Evolutionary conservation across 23 tunicate species (phyloP).

Genomic region (Halocynthia roretzi): DNA sequence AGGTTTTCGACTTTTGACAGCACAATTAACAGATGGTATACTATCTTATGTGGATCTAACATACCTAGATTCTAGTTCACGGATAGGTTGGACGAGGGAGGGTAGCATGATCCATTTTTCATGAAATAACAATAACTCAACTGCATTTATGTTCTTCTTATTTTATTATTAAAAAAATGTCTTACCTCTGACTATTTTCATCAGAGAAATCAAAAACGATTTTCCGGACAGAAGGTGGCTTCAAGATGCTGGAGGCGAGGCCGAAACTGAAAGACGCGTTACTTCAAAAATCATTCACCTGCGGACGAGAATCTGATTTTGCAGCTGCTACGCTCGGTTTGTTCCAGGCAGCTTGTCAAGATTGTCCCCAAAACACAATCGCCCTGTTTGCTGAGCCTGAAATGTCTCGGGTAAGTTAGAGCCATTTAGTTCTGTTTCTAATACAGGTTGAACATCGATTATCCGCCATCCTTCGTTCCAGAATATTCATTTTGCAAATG

Average conservation of each 20-base stretch:
- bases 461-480: too few species aligned
- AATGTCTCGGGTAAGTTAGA: slow-evolving; percentile 32
- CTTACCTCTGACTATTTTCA: slow-evolving; percentile 4
- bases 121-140: too few species aligned
- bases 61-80: neutral
- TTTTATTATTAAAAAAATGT: neutral
- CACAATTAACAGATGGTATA: slow-evolving; percentile 41
- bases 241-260: slow-evolving; percentile 32
- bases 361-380: slow-evolving; percentile 43
- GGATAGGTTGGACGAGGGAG: neutral
- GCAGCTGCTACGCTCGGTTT: slow-evolving; percentile 40
- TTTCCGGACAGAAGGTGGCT: slow-evolving; percentile 70
- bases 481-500: too few species aligned
- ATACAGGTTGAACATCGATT: neutral
- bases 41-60: neutral
- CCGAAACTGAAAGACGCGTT: slow-evolving; percentile 3
- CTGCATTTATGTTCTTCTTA: too few species aligned
- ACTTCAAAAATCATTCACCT: neutral
- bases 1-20: slow-evolving; percentile 46
- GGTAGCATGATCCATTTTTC: too few species aligned
- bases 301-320: slow-evolving; percentile 32
- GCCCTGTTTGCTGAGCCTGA: slow-evolving; percentile 15
- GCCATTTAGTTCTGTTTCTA: neutral
- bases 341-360: slow-evolving; percentile 39
- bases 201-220: slow-evolving; percentile 59